A percentile compares a stretch with the other conserved stretches of the same genome.
Evolutionary conservation across 2,797 vertebrate species (phyloP).

Genomic region (Sciurus vulgaris): DNA sequence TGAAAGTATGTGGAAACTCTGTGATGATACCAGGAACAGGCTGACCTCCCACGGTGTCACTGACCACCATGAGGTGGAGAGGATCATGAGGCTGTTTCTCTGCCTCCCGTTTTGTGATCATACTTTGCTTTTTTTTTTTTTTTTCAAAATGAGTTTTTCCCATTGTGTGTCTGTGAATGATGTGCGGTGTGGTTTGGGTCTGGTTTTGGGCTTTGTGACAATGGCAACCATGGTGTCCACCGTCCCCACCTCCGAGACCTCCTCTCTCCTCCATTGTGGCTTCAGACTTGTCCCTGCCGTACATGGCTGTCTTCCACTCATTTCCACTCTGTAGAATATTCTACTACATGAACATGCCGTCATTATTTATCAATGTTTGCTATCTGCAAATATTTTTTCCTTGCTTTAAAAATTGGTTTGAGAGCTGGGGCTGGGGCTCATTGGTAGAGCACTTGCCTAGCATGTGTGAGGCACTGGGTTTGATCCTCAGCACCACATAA

Average conservation of each 20-base stretch:
- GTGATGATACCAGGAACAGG: neutral
- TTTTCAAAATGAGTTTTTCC: neutral
- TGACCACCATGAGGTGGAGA: neutral
- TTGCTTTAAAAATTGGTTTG: neutral
- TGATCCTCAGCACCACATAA: no score
- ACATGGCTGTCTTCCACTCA: accelerated
- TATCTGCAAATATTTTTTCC: neutral
- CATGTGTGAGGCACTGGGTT: no score
- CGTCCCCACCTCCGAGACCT: accelerated
- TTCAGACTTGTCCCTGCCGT: neutral
- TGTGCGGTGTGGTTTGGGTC: neutral
- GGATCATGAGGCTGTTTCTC: accelerated
- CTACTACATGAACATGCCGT: neutral
- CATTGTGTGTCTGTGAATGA: neutral
- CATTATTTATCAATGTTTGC: neutral
- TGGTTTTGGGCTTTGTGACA: neutral
- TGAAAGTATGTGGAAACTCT: neutral
- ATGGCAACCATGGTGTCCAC: neutral
- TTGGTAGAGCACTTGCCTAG: no score
- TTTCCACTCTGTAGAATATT: neutral
- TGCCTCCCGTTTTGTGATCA: neutral
- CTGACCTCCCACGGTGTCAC: accelerated
- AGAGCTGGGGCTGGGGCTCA: no score
- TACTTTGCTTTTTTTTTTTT: neutral
- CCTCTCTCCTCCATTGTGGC: neutral